Evolutionary conservation across 2,113 vertebrate genomes (phyloP).

Genomic region (Anseranas semipalmata): DNA sequence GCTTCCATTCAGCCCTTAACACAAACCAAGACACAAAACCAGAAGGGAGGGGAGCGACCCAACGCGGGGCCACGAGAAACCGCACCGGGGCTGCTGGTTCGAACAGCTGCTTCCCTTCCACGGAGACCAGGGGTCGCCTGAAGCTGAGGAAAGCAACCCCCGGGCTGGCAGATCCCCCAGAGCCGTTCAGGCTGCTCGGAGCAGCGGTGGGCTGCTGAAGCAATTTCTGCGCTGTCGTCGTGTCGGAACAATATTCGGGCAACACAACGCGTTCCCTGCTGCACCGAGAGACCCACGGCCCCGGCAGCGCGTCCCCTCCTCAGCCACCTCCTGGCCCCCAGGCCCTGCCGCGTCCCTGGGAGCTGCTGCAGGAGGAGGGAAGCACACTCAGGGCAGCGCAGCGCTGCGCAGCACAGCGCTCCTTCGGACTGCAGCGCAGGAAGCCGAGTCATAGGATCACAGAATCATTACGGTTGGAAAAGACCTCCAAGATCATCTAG

Average conservation of each 20-base stretch:
- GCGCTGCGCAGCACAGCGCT: no score
- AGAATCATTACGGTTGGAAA: no score
- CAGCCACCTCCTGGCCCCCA: no score
- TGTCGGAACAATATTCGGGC: background rate
- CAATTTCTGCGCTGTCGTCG: background rate
- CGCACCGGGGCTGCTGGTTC: background rate
- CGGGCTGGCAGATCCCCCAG: background rate
- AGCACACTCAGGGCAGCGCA: no score
- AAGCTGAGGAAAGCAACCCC: background rate
- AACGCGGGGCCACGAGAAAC: fast-evolving
- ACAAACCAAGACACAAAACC: background rate
- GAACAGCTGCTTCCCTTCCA: background rate
- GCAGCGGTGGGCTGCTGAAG: background rate
- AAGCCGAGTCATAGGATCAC: no score
- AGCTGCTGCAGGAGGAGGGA: background rate
- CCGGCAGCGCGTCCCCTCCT: fast-evolving
- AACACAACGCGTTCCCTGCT: fast-evolving
- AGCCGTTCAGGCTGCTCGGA: background rate
- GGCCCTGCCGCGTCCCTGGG: no score
- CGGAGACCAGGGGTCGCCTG: background rate
- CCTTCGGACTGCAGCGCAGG: background rate
- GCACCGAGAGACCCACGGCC: background rate
- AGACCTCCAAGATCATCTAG: no score
- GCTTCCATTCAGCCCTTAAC: background rate
- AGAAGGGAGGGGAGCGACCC: background rate